Evolutionary conservation across 2,797 vertebrate species (phyloP), one percentile per base, ranked within the genome.

Genomic region (Danio tinwini): DNA sequence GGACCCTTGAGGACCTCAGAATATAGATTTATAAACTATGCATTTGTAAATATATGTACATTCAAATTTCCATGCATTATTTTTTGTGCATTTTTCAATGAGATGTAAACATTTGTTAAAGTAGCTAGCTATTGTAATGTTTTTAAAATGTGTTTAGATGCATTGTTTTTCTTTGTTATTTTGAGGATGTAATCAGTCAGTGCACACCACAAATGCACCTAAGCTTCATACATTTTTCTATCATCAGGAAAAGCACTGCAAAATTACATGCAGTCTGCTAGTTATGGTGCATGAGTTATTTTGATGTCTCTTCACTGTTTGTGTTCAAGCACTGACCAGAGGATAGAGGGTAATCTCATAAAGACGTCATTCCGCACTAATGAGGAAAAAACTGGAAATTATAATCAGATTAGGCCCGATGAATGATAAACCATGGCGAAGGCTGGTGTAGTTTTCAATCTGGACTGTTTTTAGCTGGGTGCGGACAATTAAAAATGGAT

Each of bases 11-110:
- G 62, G 50, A 78, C 56, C 70, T 65, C 40, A 61, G 5, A 42
- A 16, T 39, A 47, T 63, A 56, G 81, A 79, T 83, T 83, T 76
- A 81, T 81, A 63, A 70, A 59, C 64, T 53, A 2, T 42, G 69
- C 21, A 19, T 77, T 70, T 83, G 61, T 63, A 79, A 55, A 76
- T 78, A 2, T 37, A 5, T 80, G 63, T 74, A 65, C 61, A 70
- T 65, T 29, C 1, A 19, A 45, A 2, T 64, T 79, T 64, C 74
- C 50, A 19, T 45, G 8, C 53, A 73, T 56, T 56, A 55, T 29
- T 69, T 58, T 67, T 29, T 81, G 47, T 74, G 21, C 37, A 13
- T 17, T 61, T 75, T 7, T 50, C 47, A 63, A 9, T 80, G 72
- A 55, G 77, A 58, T 64, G 17, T 76, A 59, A 59, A 16, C 75